Evolutionary conservation across 2,113 vertebrate genomes (phyloP), one percentile per base, ranked within the genome.

Genomic region (Phrynosoma blainvillii): DNA sequence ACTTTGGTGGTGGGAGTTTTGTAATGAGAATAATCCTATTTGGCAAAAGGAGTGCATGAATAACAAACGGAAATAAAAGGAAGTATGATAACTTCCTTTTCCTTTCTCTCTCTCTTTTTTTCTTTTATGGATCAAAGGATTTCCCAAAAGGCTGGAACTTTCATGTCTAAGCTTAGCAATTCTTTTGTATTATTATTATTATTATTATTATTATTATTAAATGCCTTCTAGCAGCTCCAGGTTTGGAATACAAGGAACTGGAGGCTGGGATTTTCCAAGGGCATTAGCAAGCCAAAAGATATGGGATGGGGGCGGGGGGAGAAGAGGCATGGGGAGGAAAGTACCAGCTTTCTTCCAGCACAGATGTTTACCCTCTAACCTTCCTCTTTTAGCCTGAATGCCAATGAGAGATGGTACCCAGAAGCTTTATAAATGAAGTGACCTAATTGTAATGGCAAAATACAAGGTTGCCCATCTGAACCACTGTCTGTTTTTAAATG

Each of bases 61-160:
- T 1, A n/a, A 77, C 68, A 86, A 40, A 76, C 73, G 59, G 5
- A 25, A 52, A 20, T 21, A 9, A 2, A 56, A 16, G 27, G n/a
- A 27, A 32, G 30, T 9, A 1, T 16, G 14, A 62, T 62, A 70
- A 70, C 21, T 70, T 70, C 27, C 27, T 68, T 23, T 70, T 27
- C 27, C 13, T 65, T 65, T 65, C 11, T 65, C 13, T 9, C 36
- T 36, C 36, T 36, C 36, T 36, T 2, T 65, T 27, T 20, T 30
- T 65, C 2, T 65, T 68, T 20, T 2, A 23, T 91, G 94, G 94
- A 96, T 96, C 93, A 96, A 92, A 95, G 93, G 40, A 90, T 96
- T 95, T 94, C 88, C 77, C 80, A 90, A 12, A 79, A 93, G 32
- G 95, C 91, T 84, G 91, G 93, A 89, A 74, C 82, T 92, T 94